Evolutionary conservation across 2,888 invertebrate species (phyloP), one percentile per base, ranked within the genome.

Genomic region (Arrhopalites spinosus): DNA sequence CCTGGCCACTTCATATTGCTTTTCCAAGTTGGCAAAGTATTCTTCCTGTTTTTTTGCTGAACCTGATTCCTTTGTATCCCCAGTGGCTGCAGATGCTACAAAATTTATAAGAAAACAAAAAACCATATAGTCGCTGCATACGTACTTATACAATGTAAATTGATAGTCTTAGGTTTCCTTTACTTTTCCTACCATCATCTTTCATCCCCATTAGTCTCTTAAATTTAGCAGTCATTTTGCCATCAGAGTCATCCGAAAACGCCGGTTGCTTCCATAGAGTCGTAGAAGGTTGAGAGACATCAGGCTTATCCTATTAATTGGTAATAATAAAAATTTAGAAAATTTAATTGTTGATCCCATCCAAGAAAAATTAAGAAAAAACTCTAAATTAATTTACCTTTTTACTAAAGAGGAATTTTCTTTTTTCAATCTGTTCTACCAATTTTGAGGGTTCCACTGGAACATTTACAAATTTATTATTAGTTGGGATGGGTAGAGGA

Each of bases 121-220:
- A 11, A 45, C 45, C 7, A 45, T 45, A n/a, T n/a, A n/a, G n/a
- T n/a, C n/a, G n/a, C n/a, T n/a, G n/a, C n/a, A n/a, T n/a, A n/a
- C n/a, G n/a, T n/a, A n/a, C n/a, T n/a, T n/a, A n/a, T n/a, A n/a
- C n/a, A n/a, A n/a, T n/a, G n/a, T n/a, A n/a, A n/a, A n/a, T n/a
- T n/a, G n/a, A n/a, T n/a, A n/a, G n/a, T n/a, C n/a, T n/a, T n/a
- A n/a, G n/a, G n/a, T n/a, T n/a, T n/a, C n/a, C 17, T 47, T 27
- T 74, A 27, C 23, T 15, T 17, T 27, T 23, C 43, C 71, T 70
- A 87, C 88, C 86, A 56, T 87, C 87, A 29, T 89, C 89, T 85
- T 92, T 93, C 79, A 98, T 96, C 68, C 98, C 98, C 98, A 98
- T 98, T 66, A 98, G 88, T 79, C 98, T 89, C 87, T 96, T 94